Evolutionary conservation across 2,113 vertebrate species (phyloP), one percentile per base, ranked within the genome.

Genomic region (Panthera uncia): DNA sequence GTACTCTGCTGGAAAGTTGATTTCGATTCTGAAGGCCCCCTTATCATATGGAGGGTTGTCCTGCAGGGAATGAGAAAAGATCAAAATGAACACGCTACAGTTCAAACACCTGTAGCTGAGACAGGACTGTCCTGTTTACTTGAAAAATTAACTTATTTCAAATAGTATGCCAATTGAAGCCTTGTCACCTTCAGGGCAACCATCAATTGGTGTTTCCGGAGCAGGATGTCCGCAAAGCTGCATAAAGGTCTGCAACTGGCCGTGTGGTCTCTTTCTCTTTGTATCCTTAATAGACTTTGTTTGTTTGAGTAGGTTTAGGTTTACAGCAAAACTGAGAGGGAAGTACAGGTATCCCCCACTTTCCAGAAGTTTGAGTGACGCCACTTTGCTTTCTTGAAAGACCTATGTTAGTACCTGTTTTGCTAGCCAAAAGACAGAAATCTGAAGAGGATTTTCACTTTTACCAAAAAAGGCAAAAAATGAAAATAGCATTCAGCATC

Each of bases 41-140:
- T 99, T 99, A 99, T 99, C 99, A 97, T 99, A 99, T 0, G 99
- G 99, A 98, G 99, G 99, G 98, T 99, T 99, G 98, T 99, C 99
- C 99, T 99, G 97, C n/a, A 97, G 97, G 7, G 76, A 97, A 89
- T 98, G 2, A 76, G 27, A 74, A 63, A 65, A 94, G 41, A 83
- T 14, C 1, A 69, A 45, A 61, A 80, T 94, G 57, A 97, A 89
- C n/a, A 96, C 12, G 69, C 2, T 12, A 27, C 6, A n/a, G 19
- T 57, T 88, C 23, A 95, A 8, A 91, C 33, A 79, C 55, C 48
- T 85, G 55, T 8, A 31, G 12, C 27, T 7, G 27, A 83, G 63
- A 55, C 3, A 87, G 63, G 25, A 36, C 9, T 45, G 55, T 41
- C 90, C 36, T 15, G 8, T 71, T 94, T 38, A 82, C 68, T 38